Evolutionary conservation across 1,140 invertebrate species (phyloP).

Genomic region (Pseudomyrmex flavicornis): DNA sequence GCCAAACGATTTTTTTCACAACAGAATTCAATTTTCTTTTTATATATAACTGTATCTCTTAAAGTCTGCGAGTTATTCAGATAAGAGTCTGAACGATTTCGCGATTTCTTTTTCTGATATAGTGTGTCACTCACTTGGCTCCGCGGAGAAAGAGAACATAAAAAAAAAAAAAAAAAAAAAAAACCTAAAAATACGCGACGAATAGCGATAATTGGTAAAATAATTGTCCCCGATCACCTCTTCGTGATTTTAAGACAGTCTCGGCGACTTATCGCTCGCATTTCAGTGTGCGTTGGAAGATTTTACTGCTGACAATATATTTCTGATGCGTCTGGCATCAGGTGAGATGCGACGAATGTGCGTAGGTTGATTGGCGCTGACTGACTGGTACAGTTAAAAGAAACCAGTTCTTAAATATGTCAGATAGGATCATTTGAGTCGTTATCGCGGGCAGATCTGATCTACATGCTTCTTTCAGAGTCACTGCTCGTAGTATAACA

Average conservation of each 20-base stretch:
- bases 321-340: slow-evolving; percentile 23
- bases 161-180: slow-evolving; percentile 6
- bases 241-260: slow-evolving; percentile 15
- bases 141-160: slow-evolving; percentile 27
- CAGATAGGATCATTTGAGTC: slow-evolving; percentile 41
- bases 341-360: slow-evolving; percentile 42
- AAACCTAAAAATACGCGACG: slow-evolving; percentile 49
- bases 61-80: neutral
- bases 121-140: slow-evolving; percentile 32
- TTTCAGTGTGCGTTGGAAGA: slow-evolving; percentile 23
- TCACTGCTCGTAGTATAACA: neutral
- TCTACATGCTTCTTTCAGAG: slow-evolving; percentile 37
- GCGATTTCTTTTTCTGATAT: slow-evolving; percentile 23
- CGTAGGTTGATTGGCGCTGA: slow-evolving; percentile 53
- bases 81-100: neutral
- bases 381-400: slow-evolving; percentile 26
- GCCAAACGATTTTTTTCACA: neutral
- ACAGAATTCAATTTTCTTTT: neutral
- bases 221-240: slow-evolving; percentile 28
- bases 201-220: slow-evolving; percentile 52
- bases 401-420: slow-evolving; percentile 68
- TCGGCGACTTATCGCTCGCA: slow-evolving; percentile 26
- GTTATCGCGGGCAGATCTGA: slow-evolving; percentile 23
- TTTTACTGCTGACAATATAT: slow-evolving; percentile 38
- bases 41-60: neutral